Evolutionary conservation across 2,888 invertebrate genomes (phyloP).

Genomic region (Escarpia spicata): DNA sequence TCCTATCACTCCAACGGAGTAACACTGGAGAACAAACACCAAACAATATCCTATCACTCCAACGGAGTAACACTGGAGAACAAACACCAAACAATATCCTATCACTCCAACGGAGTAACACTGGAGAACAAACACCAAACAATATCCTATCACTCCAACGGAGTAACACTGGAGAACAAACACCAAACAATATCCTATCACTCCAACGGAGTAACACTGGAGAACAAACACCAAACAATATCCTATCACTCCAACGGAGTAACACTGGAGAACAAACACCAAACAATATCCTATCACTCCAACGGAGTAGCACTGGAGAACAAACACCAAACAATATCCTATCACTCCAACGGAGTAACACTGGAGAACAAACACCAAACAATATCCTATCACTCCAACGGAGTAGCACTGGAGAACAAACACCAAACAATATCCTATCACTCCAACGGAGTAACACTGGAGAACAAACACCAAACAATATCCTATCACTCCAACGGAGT

Average conservation of each 20-base stretch:
- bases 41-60: slow-evolving; percentile 83
- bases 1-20: slow-evolving; percentile 72
- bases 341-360: slow-evolving; percentile 70
- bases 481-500: slow-evolving; percentile 72
- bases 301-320: slow-evolving; percentile 44
- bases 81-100: slow-evolving; percentile 83
- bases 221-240: slow-evolving; percentile 87
- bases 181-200: slow-evolving; percentile 86
- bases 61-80: slow-evolving; percentile 44
- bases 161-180: too few species aligned
- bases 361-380: too few species aligned
- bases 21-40: too few species aligned
- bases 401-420: too few species aligned
- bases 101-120: slow-evolving; percentile 70
- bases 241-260: slow-evolving; percentile 72
- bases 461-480: slow-evolving; percentile 87
- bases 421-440: slow-evolving; percentile 86
- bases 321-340: slow-evolving; percentile 83
- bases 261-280: too few species aligned
- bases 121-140: too few species aligned
- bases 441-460: slow-evolving; percentile 55
- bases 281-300: slow-evolving; percentile 83
- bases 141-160: slow-evolving; percentile 77
- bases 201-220: slow-evolving; percentile 55
- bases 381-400: slow-evolving; percentile 77